A percentile compares a stretch with the other conserved stretches of the same genome.
Conservation (phyloP, 2,888 invertebrate species). For the Thera obeliscata region DNA sequence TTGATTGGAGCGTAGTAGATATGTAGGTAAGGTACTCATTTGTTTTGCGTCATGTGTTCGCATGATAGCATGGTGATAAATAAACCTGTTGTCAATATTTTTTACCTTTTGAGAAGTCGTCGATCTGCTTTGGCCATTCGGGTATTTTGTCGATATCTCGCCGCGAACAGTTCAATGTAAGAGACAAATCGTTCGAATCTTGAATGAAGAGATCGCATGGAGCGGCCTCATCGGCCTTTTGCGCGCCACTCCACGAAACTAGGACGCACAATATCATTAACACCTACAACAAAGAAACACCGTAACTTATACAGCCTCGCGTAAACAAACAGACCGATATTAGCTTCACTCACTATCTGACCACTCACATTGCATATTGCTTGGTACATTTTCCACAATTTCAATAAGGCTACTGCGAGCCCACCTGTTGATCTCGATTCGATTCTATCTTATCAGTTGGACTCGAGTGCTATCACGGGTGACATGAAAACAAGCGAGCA, state of each 20-base stretch:
- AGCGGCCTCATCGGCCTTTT: conserved; percentile 50
- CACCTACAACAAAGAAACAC: conserved; percentile 79
- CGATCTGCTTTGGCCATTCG: conserved; percentile 68
- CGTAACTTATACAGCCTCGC: conserved; percentile 59
- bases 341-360: conserved; percentile 42
- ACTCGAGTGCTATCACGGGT: conserved; percentile 70
- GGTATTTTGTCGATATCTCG: conserved; percentile 66
- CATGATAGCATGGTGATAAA: conserved; percentile 47
- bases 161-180: conserved; percentile 75
- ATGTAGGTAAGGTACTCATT: conserved; percentile 43
- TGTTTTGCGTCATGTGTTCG: conserved; percentile 48
- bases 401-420: conserved; percentile 68
- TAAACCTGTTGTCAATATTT: conserved; percentile 37
- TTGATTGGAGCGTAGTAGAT: conserved; percentile 34
- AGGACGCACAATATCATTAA: conserved; percentile 74
- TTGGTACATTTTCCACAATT: conserved; percentile 72
- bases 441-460: conserved; percentile 75
- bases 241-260: conserved; percentile 60
- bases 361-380: conserved; percentile 68
- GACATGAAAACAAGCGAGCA: conserved; percentile 63
- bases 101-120: conserved; percentile 70
- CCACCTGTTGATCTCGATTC: conserved; percentile 65
- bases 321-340: conserved; percentile 49
- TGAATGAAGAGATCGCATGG: conserved; percentile 67
- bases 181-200: conserved; percentile 57